A percentile compares a stretch with the other conserved stretches of the same genome.
These are phyloP conservation scores for Chondrilla cf. caribensis DNA, from an alignment of 37 sponge, comb jelly and placozoan genomes.

Conservation along the genomic window DNA sequence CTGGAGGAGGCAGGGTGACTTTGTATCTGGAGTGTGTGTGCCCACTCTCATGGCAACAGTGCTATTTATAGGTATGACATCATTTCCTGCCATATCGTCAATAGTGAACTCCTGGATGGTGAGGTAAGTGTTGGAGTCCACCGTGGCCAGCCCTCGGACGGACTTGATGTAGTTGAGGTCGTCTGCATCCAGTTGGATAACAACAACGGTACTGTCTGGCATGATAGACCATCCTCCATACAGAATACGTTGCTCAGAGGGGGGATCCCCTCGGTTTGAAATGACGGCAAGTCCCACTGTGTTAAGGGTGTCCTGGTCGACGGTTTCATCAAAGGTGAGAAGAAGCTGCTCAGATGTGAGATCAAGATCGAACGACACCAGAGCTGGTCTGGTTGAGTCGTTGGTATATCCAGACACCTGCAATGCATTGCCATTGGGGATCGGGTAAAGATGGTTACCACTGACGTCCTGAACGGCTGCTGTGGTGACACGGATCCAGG, in stretches of 20 bases:
- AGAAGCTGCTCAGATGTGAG: constrained; percentile 66
- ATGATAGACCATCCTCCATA: constrained; percentile 54
- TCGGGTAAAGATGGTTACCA: constrained; percentile 38
- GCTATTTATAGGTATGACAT: constrained; percentile 36
- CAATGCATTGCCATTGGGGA: constrained; percentile 35
- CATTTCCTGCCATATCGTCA: constrained; percentile 71
- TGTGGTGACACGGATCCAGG: constrained; percentile 43
- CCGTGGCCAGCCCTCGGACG: constrained; percentile 48
- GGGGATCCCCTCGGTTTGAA: background rate
- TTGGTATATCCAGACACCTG: constrained; percentile 24
- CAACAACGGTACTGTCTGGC: constrained; percentile 53
- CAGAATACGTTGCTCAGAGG: constrained; percentile 32
- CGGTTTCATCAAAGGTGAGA: constrained; percentile 81
- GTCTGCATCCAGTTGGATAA: constrained; percentile 52
- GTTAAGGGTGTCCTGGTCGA: constrained; percentile 52
- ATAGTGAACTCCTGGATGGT: constrained; percentile 43
- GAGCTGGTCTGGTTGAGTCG: constrained; percentile 47
- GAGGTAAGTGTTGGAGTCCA: constrained; percentile 57
- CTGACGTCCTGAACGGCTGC: constrained; percentile 70
- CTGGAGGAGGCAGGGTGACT: constrained; percentile 42
- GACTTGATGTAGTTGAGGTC: constrained; percentile 91
- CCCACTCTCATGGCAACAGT: constrained; percentile 36
- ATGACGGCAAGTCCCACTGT: constrained; percentile 41
- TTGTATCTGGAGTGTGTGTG: constrained; percentile 54
- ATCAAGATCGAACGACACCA: constrained; percentile 71